Base-by-base conservation (phyloP, 2,888 invertebrate genomes). In the Aplocera efformata region DNA sequence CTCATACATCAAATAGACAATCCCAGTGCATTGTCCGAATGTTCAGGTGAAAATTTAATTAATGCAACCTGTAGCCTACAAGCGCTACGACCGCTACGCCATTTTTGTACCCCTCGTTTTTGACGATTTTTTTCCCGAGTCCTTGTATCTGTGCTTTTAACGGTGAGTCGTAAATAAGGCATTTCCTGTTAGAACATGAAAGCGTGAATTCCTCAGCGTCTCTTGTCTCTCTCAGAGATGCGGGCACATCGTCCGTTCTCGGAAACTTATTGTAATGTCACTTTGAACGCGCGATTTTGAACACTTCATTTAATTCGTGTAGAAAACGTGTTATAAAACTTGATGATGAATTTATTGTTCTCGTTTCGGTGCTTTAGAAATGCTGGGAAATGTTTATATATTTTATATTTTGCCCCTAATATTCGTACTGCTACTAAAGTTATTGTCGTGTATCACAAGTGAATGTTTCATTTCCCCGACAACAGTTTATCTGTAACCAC, bases 121-220 rank as follows among this genome's bases (percentile, higher is more conserved):
- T 49, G 50, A 26, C 7, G 9, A 25, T 13, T 23, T 17, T n/a
- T n/a, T 29, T 8, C 7, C 33, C 8, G 3, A 24, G 21, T 17
- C 17, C 51, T 51, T 51, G 58, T n/a, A n/a, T 52, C 59, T 65
- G 60, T 20, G 45, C 34, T 40, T 37, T 40, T 33, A 28, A 21
- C 23, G 7, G 25, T 32, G 24, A 34, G 30, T 63, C 63, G 52
- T 63, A 72, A 78, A 79, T 72, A 61, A 69, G 62, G 60, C 63
- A 58, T 64, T 76, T 79, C 78, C 79, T 76, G 72, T 56, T 65
- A 42, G 53, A 60, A 71, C 72, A 74, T 79, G 67, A 76, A 79
- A 80, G 71, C 59, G 53, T 65, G 63, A 67, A 67, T 71, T 66
- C 66, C 68, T 72, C 62, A 68, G 56, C 65, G 58, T 63, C 58